Percentiles rank a stretch among this genome's conserved stretches.
Conservation (phyloP, 1,140 invertebrate species). For the Triops longicaudatus region DNA sequence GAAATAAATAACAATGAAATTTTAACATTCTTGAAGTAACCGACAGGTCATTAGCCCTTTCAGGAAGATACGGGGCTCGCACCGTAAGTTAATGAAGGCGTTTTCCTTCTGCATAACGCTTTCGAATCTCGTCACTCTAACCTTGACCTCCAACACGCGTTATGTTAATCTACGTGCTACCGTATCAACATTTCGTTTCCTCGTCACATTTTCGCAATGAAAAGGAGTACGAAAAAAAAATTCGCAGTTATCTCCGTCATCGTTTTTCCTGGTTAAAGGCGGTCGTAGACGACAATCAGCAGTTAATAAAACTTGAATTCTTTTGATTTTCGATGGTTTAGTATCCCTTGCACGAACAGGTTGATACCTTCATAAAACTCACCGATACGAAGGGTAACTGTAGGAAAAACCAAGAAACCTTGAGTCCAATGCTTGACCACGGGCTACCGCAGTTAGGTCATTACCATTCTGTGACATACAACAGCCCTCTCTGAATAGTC, state of each 20-base stretch:
- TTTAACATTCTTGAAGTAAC: no score
- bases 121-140: background rate
- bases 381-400: background rate
- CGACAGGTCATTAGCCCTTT: background rate
- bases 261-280: no score
- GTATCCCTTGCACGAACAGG: background rate
- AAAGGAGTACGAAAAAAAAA: no score
- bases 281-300: no score
- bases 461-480: background rate
- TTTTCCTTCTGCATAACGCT: background rate
- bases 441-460: constrained; percentile 5
- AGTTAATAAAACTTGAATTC: background rate
- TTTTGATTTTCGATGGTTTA: background rate
- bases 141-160: background rate
- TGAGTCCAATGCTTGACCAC: constrained; percentile 1
- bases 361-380: background rate
- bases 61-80: background rate
- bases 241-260: no score
- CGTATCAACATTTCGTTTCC: no score
- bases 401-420: background rate
- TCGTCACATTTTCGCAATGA: no score
- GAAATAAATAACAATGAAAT: no score
- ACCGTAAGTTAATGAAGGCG: constrained; percentile 11
- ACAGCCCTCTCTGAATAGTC: background rate
- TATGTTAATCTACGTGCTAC: background rate